These are phyloP conservation scores for Antennarius striatus DNA, from an alignment of 2,113 vertebrate genomes.

Conservation along the genomic window DNA sequence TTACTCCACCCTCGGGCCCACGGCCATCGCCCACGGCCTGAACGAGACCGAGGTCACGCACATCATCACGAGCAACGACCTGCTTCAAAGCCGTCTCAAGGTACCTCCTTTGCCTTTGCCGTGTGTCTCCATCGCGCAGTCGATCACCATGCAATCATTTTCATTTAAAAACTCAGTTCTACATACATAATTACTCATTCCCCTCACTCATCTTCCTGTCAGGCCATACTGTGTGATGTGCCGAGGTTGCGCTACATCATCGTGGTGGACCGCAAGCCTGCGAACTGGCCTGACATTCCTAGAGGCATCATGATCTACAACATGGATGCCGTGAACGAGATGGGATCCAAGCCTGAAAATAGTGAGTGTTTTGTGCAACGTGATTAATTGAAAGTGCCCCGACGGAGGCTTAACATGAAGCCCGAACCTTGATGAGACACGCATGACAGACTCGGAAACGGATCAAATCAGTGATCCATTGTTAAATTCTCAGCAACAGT, in stretches of 20 bases:
- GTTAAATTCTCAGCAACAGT: not conserved
- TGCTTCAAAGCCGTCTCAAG: slow-evolving; percentile 93
- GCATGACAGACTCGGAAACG: slow-evolving; percentile 8
- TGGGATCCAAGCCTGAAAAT: slow-evolving; percentile 83
- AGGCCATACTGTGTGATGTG: slow-evolving; percentile 90
- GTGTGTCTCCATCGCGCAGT: not conserved
- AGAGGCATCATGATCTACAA: slow-evolving; percentile 88
- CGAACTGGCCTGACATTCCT: slow-evolving; percentile 85
- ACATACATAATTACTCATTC: slow-evolving; percentile 12
- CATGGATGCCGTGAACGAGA: slow-evolving; percentile 90
- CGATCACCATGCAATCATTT: no score
- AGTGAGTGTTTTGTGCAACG: slow-evolving; percentile 72
- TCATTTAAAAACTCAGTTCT: not conserved
- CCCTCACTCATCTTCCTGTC: not conserved
- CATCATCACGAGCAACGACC: slow-evolving; percentile 95
- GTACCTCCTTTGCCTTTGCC: slow-evolving; percentile 61
- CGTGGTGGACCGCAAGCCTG: slow-evolving; percentile 89
- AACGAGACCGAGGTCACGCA: slow-evolving; percentile 95
- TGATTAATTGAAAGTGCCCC: slow-evolving; percentile 49
- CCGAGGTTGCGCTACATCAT: slow-evolving; percentile 90
- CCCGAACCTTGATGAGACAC: slow-evolving; percentile 34
- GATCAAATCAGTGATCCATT: slow-evolving; percentile 8
- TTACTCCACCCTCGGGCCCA: slow-evolving; percentile 91
- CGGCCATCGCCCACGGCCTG: slow-evolving; percentile 92
- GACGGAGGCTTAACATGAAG: slow-evolving; percentile 49